Conservation (phyloP, 2,888 invertebrate species). For the Mythimna albipuncta region DNA sequence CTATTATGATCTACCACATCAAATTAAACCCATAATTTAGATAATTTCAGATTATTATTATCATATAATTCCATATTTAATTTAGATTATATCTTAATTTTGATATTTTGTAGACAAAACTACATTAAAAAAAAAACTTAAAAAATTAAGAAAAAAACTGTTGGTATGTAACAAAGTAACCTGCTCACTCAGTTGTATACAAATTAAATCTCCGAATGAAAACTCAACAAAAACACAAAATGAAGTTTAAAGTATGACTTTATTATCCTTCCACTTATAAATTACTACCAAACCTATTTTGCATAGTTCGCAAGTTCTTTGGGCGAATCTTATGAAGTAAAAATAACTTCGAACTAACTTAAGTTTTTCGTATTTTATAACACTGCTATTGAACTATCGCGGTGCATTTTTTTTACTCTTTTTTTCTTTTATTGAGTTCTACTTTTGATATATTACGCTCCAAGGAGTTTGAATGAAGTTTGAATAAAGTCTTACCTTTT, state of each 20-base stretch:
- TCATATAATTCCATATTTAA: no score
- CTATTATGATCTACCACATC: no score
- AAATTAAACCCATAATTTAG: no score
- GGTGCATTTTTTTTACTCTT: conserved; percentile 36
- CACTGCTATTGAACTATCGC: conserved; percentile 54
- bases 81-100: no score
- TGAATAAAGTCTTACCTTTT: conserved; percentile 95
- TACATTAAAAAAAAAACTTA: background rate
- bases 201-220: conserved; percentile 24
- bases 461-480: conserved; percentile 15
- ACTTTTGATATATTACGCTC: conserved; percentile 35
- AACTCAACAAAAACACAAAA: conserved; percentile 44
- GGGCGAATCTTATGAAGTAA: conserved; percentile 59
- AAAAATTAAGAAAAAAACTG: conserved; percentile 1
- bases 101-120: background rate
- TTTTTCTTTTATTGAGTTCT: conserved; percentile 22
- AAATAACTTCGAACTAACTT: conserved; percentile 56
- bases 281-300: conserved; percentile 61
- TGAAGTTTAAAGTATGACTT: conserved; percentile 52
- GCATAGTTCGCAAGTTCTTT: conserved; percentile 63
- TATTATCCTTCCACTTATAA: conserved; percentile 54
- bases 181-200: conserved; percentile 2
- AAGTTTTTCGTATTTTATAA: conserved; percentile 59
- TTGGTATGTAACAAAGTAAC: background rate
- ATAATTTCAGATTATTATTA: no score